Evolutionary conservation across 2,888 invertebrate species (phyloP).

Genomic region (Drosophila acutilabella): DNA sequence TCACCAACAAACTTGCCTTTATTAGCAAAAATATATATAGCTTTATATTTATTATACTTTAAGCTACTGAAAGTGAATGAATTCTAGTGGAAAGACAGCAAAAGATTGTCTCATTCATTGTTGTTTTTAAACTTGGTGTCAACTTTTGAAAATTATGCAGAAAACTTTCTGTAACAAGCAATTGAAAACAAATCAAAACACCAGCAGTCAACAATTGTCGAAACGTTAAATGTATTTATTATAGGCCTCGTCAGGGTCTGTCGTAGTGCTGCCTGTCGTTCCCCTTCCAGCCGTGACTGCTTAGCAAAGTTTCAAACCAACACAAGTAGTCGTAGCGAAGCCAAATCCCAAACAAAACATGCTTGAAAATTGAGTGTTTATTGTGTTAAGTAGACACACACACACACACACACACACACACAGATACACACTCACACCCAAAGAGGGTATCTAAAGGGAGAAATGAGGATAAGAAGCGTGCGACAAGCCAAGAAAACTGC

Average conservation of each 20-base stretch:
- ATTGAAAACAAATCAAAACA: slow-evolving; percentile 77
- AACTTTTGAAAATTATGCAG: slow-evolving; percentile 55
- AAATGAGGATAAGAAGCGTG: slow-evolving; percentile 41
- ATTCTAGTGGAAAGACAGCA: slow-evolving; percentile 7
- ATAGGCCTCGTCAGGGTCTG: slow-evolving; percentile 52
- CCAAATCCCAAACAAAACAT: slow-evolving; percentile 77
- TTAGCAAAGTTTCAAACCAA: slow-evolving; percentile 66
- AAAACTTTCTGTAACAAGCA: slow-evolving; percentile 60
- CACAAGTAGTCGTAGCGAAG: slow-evolving; percentile 48
- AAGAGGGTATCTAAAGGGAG: background rate
- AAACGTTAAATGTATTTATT: slow-evolving; percentile 71
- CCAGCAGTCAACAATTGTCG: slow-evolving; percentile 69
- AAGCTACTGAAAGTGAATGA: background rate
- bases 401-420: slow-evolving; percentile 49
- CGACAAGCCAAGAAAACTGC: slow-evolving; percentile 31
- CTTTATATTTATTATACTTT: background rate
- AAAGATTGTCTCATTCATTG: slow-evolving; percentile 3
- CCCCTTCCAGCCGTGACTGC: slow-evolving; percentile 21
- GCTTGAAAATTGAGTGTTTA: slow-evolving; percentile 79
- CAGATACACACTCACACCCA: slow-evolving; percentile 37
- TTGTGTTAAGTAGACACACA: slow-evolving; percentile 76
- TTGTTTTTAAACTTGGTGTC: slow-evolving; percentile 61
- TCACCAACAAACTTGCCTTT: background rate
- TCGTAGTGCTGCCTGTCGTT: slow-evolving; percentile 11
- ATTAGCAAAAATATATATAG: too few relatives aligned